Evolutionary conservation across 1,140 invertebrate species (phyloP), one percentile per base, ranked within the genome.

Genomic region (Dysdera silvatica): DNA sequence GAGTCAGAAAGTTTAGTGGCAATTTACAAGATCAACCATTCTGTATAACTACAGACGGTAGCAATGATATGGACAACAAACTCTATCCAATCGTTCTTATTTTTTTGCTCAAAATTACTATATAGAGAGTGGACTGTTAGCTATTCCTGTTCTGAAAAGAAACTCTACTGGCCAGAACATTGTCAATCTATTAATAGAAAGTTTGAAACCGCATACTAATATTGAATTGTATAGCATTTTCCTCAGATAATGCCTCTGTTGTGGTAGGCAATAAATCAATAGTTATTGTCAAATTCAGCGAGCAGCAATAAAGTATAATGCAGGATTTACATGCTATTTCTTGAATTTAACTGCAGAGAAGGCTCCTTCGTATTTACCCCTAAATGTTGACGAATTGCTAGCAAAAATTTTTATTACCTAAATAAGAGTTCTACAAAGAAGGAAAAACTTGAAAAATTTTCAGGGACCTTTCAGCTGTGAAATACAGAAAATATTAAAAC

Each of bases 291-390:
- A 24, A 10, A 5, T 23, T 51, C 12, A 51, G 29, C 24, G 20
- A 51, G 8, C 14, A 26, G 6, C 18, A 51, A 7, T 5, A 12
- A 8, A 51, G 18, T 51, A n/a, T 47, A 20, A 47, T 12, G 8
- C 7, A 10, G 20, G 20, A 47, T 47, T 23, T 28, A 7, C 20
- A 12, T 51, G 48, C 26, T 28, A 51, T 18, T 18, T 51, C 10
- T 7, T 51, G 24, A 51, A 51, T 51, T 51, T 51, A 51, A 28
- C 48, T 10, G 48, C 48, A 24, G 48, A 52, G 35, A 52, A 52
- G 20, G 49, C 28, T 10, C 18, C 49, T 14, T 14, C 49, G 4
- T 20, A 14, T 7, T 18, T 52, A 12, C 49, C 49, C 6, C 5
- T 52, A 32, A 32, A 31, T 33, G 10, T 52, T 8, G 49, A 32